phyloP scores from a whole-genome alignment of 2,113 vertebrate genomes.

The Tringa solitaria region DNA sequence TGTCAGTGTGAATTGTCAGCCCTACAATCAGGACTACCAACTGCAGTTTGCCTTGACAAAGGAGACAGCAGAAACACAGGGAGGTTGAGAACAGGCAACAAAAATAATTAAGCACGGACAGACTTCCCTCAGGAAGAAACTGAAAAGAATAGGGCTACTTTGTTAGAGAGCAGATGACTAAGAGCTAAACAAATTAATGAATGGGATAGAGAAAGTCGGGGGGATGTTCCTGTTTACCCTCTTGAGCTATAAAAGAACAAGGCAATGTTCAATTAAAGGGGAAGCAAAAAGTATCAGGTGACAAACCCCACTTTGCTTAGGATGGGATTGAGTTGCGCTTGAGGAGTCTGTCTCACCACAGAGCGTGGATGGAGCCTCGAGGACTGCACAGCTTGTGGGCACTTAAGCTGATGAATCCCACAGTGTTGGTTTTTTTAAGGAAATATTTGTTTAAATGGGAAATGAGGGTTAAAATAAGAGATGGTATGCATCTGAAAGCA shows the following conservation, averaged over 20 bases:
- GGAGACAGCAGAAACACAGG: slow-evolving; percentile 25
- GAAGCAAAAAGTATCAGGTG: slow-evolving; percentile 12
- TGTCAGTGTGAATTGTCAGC: slow-evolving; percentile 48
- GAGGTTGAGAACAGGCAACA: slow-evolving; percentile 28
- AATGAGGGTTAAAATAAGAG: not conserved
- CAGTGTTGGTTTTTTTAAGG: not conserved
- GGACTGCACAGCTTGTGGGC: not conserved
- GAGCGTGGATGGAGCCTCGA: not conserved
- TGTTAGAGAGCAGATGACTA: slow-evolving; percentile 58
- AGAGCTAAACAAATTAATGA: slow-evolving; percentile 61
- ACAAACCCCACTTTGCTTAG: not conserved
- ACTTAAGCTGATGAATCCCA: not conserved
- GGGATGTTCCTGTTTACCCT: not conserved
- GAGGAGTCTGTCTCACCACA: not conserved
- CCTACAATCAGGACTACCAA: slow-evolving; percentile 47
- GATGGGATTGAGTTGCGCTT: not conserved
- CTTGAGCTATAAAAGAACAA: not conserved
- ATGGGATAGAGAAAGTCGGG: slow-evolving; percentile 37
- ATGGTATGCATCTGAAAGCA: not conserved
- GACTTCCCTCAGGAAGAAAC: slow-evolving; percentile 51
- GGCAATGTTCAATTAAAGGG: slow-evolving; percentile 26
- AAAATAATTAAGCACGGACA: slow-evolving; percentile 26
- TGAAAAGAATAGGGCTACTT: slow-evolving; percentile 43
- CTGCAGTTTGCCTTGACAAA: slow-evolving; percentile 44
- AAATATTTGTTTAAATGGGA: not conserved